phyloP scores from a whole-genome alignment of 2,113 vertebrate genomes.

The Petromus typicus region DNA sequence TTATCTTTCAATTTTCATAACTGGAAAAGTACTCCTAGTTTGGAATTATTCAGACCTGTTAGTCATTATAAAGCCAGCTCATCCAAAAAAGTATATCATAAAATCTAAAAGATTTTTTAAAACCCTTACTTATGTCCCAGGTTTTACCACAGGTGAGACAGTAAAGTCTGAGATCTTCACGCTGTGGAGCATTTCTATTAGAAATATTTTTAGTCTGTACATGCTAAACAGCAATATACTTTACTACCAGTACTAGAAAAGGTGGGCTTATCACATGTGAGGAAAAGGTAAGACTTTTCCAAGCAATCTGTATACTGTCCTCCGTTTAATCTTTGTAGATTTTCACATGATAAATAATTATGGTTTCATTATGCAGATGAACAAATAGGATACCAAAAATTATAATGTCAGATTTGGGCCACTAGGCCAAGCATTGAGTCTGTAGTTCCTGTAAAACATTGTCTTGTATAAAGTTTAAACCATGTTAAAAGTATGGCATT shows the following conservation, averaged over 20 bases:
- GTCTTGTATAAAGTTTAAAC: neutral
- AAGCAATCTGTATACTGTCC: neutral
- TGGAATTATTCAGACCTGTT: neutral
- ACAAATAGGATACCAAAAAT: neutral
- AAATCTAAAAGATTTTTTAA: neutral
- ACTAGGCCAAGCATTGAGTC: neutral
- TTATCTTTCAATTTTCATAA: constrained; percentile 4
- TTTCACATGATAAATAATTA: neutral
- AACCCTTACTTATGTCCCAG: neutral
- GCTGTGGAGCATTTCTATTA: neutral
- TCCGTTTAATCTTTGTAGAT: neutral
- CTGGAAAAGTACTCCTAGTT: neutral
- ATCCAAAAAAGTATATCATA: neutral
- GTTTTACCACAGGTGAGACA: neutral
- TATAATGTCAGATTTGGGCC: neutral
- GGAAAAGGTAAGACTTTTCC: neutral
- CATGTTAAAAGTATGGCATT: neutral
- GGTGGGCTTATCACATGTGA: neutral
- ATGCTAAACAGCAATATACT: neutral
- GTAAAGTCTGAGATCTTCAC: neutral
- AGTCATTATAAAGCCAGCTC: neutral
- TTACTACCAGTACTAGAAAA: neutral
- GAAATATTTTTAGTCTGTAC: neutral
- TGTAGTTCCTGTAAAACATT: neutral
- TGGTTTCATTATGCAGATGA: neutral